A percentile compares a stretch with the other conserved stretches of the same genome.
These are phyloP conservation scores for Salpingus planirostris DNA, from an alignment of 2,888 invertebrate genomes.

Conservation along the genomic window DNA sequence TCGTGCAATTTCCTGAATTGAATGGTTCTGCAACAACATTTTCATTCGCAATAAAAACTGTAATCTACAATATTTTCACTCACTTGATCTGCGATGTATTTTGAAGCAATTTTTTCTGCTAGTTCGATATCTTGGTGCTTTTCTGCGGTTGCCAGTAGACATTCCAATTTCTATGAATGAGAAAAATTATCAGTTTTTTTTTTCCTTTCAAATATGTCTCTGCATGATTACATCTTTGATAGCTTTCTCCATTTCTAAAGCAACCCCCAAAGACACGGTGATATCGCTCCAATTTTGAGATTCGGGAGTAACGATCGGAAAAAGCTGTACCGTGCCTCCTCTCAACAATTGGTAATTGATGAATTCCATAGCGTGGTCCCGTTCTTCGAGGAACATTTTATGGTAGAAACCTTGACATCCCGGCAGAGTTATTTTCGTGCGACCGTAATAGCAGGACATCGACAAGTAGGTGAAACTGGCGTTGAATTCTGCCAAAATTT, in stretches of 20 bases:
- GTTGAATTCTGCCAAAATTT: constrained; percentile 50
- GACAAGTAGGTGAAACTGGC: constrained; percentile 54
- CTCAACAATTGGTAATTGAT: constrained; percentile 43
- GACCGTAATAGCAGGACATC: constrained; percentile 48
- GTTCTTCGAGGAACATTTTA: constrained; percentile 45
- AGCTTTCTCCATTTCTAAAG: constrained; percentile 32
- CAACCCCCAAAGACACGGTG: constrained; percentile 37
- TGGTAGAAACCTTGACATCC: constrained; percentile 42
- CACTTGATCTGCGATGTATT: constrained; percentile 49
- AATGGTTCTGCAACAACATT: constrained; percentile 31
- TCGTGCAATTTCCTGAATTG: constrained; percentile 30
- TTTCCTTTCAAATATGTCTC: constrained; percentile 1
- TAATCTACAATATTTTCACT: no score
- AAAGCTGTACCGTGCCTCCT: constrained; percentile 40
- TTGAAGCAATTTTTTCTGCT: constrained; percentile 45
- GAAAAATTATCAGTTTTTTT: no score
- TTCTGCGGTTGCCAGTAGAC: constrained; percentile 39
- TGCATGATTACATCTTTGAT: constrained; percentile 29
- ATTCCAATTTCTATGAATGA: constrained; percentile 38
- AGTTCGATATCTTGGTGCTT: constrained; percentile 44
- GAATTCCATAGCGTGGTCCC: constrained; percentile 41
- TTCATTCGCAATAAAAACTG: no score
- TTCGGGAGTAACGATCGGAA: constrained; percentile 26
- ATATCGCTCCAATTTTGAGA: constrained; percentile 40
- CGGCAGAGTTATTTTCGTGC: constrained; percentile 41